These are phyloP conservation scores for Planococcus citri DNA, from an alignment of 1,140 invertebrate genomes.

Conservation along the genomic window DNA sequence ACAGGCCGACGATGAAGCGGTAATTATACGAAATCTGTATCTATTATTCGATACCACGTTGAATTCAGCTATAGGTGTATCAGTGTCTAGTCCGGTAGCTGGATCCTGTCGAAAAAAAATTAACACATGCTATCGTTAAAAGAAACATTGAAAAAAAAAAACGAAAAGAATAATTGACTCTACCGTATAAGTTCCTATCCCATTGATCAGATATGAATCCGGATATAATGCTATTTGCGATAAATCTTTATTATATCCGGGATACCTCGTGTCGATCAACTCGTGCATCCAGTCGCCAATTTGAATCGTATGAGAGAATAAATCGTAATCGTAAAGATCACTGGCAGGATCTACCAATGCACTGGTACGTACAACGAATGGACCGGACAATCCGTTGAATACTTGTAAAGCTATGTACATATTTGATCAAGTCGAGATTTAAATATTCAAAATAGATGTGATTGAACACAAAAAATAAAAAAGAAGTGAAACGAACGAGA, in stretches of 20 bases:
- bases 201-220: slow-evolving; percentile 39
- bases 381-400: not conserved
- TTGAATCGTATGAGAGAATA: slow-evolving; percentile 39
- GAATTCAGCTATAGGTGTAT: slow-evolving; percentile 28
- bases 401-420: not conserved
- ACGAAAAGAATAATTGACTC: not conserved
- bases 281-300: slow-evolving; percentile 41
- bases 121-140: not conserved
- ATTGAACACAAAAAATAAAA: not conserved
- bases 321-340: slow-evolving; percentile 38
- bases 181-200: slow-evolving; percentile 30
- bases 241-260: slow-evolving; percentile 13
- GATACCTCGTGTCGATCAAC: slow-evolving; percentile 28
- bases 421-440: no score
- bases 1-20: slow-evolving; percentile 38
- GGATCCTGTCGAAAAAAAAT: slow-evolving; percentile 13
- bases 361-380: not conserved
- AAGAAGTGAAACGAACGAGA: not conserved
- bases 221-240: slow-evolving; percentile 33
- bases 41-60: slow-evolving; percentile 30
- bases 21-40: slow-evolving; percentile 41
- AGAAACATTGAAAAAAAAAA: not conserved
- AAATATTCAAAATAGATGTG: not conserved
- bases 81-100: not conserved
- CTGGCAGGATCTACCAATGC: not conserved